Conservation (phyloP, 2,888 invertebrate species). For the Melanchra persicariae region DNA sequence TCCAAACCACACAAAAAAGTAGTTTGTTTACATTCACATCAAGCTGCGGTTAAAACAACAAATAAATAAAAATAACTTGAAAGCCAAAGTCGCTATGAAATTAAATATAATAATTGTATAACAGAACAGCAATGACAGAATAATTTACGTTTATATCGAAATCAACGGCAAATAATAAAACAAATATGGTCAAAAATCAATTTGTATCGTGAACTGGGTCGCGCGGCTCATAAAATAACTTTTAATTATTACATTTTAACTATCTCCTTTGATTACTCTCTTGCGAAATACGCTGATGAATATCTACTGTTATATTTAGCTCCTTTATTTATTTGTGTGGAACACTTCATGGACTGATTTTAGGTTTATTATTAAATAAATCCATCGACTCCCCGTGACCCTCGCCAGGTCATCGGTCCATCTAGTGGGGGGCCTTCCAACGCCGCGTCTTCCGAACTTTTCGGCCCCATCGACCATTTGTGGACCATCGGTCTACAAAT, state of each 20-base stretch:
- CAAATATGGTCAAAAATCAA: conserved; percentile 58
- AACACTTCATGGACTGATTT: background rate
- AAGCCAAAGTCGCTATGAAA: background rate
- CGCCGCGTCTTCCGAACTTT: too few species aligned
- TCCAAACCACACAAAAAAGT: conserved; percentile 1
- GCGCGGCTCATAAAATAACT: conserved; percentile 25
- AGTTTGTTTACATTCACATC: conserved; percentile 17
- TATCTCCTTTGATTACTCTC: conserved; percentile 40
- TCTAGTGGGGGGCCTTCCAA: too few species aligned
- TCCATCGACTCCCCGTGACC: too few species aligned
- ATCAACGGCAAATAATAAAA: conserved; percentile 43
- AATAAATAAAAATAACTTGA: conserved; percentile 3
- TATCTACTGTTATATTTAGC: background rate
- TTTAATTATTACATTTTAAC: conserved; percentile 48
- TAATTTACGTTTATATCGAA: conserved; percentile 36
- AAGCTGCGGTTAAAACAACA: background rate
- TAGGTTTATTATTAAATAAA: too few species aligned
- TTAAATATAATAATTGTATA: conserved; percentile 15
- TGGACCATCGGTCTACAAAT: too few species aligned
- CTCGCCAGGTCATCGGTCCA: too few species aligned
- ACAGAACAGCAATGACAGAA: conserved; percentile 37
- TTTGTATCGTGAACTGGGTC: conserved; percentile 44
- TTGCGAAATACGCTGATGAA: conserved; percentile 33
- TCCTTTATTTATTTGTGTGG: background rate
- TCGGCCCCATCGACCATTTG: too few species aligned